Conservation (phyloP, 2,113 vertebrate genomes). For the Perca schrenkii region DNA sequence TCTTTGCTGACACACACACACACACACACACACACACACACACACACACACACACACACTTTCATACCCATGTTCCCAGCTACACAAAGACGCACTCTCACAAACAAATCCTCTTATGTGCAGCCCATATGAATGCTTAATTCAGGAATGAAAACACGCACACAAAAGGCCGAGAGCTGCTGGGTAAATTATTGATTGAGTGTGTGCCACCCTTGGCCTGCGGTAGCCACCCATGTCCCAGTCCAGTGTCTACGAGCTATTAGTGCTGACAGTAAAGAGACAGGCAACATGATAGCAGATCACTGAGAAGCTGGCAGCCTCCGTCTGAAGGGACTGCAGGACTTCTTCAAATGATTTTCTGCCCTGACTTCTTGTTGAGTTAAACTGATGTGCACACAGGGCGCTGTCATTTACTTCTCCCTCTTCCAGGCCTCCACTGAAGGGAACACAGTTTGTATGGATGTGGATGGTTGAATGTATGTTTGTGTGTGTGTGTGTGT, state of each 20-base stretch:
- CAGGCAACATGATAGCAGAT: conserved; percentile 74
- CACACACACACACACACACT: neutral
- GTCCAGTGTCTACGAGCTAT: conserved; percentile 66
- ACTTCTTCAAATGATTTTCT: conserved; percentile 76
- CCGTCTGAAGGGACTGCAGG: conserved; percentile 70
- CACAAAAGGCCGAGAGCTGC: conserved; percentile 34
- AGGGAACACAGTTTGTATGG: conserved; percentile 25
- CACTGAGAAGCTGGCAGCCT: conserved; percentile 71
- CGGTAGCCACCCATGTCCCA: conserved; percentile 63
- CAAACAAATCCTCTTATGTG: conserved; percentile 60
- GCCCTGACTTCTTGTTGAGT: conserved; percentile 73
- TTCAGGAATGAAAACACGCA: conserved; percentile 30
- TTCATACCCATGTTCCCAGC: conserved; percentile 13
- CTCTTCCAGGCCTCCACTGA: conserved; percentile 36
- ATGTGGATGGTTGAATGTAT: conserved; percentile 31
- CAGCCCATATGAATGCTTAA: conserved; percentile 59
- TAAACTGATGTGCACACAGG: conserved; percentile 74
- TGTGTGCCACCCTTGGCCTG: conserved; percentile 62
- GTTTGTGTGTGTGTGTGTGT: conserved; percentile 22
- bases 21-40: neutral
- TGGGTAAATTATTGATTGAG: conserved; percentile 69
- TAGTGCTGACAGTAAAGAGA: conserved; percentile 77
- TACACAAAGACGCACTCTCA: conserved; percentile 42
- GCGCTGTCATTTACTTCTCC: conserved; percentile 62
- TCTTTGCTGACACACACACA: conserved; percentile 32